Conservation (phyloP, 2,113 vertebrate genomes). For the Bostrychus sinensis region DNA sequence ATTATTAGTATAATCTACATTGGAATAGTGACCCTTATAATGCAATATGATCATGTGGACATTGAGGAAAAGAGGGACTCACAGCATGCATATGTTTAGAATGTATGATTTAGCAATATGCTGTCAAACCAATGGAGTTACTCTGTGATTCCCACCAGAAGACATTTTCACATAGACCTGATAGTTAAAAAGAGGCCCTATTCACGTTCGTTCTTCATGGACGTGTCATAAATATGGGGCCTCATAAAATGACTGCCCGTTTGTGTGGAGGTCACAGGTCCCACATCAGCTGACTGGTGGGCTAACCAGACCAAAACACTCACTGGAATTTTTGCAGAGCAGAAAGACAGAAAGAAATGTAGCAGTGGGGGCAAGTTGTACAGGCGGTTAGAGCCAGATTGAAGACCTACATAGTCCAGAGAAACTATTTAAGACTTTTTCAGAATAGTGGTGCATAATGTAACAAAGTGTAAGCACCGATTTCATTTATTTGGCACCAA, state of each 20-base stretch:
- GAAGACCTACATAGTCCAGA: background rate
- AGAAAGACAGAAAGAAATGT: background rate
- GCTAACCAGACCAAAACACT: conserved; percentile 10
- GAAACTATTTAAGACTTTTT: no score
- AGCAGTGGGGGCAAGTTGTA: background rate
- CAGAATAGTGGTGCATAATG: no score
- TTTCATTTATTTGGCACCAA: no score
- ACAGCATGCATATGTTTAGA: background rate
- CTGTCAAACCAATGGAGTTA: background rate
- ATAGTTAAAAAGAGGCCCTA: background rate
- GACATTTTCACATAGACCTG: background rate
- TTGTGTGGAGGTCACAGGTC: conserved; percentile 35
- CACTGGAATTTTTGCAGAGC: conserved; percentile 12
- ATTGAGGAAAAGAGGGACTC: no score
- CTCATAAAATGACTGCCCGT: background rate
- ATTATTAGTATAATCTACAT: no score
- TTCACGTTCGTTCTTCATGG: background rate
- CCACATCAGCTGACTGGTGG: conserved; percentile 33
- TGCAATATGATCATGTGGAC: no score
- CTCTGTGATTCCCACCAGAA: background rate
- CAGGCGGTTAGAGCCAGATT: background rate
- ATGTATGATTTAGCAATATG: background rate
- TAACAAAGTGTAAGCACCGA: no score
- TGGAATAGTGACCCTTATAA: no score
- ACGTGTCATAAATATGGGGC: background rate